Base-by-base conservation (phyloP, 2,797 vertebrate genomes). In the Calcarius lapponicus region DNA sequence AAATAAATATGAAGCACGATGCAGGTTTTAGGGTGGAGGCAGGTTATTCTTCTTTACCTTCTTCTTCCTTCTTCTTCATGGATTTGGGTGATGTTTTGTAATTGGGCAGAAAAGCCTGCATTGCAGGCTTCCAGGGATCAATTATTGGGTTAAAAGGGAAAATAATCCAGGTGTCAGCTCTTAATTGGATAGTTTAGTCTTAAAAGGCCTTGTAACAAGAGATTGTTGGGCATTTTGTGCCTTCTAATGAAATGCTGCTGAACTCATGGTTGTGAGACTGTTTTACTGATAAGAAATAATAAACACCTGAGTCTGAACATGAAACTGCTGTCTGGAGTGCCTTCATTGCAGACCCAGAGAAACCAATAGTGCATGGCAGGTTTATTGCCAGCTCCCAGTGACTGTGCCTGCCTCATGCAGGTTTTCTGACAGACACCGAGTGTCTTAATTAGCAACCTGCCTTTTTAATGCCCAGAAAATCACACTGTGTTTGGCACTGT, bases 201-300 rank as follows among this genome's bases (percentile, higher is more conserved):
- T n/a, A n/a, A 4, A 6, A 56, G 53, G 12, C 53, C 19, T 22
- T n/a, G 53, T 14, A 20, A 1, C 53, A 54, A n/a, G 53, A 22
- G 53, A n/a, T 22, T n/a, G 31, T 56, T n/a, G 32, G 31, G 8
- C 53, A n/a, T 56, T 56, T 21, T n/a, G 53, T 56, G 31, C 53
- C 31, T 54, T 32, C 31, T 14, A 10, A 32, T n/a, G 31, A 14
- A 54, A 56, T 3, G 53, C 19, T 56, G 20, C 20, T 0, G 13
- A 54, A 54, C 20, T 57, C n/a, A 24, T 0, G 0, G n/a, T 0
- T 0, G 56, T 25, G 56, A 57, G 56, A 17, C n/a, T 57, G 54
- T 57, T 34, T 25, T 11, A 34, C 56, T 57, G 56, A 34, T 17
- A 34, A 24, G 54, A 8, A 25, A 57, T 25, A 57, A 57, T 34